Evolutionary conservation across 37 sponge, comb jelly and placozoan genomes (phyloP).

Genomic region (Chondrilla cf. caribensis): DNA sequence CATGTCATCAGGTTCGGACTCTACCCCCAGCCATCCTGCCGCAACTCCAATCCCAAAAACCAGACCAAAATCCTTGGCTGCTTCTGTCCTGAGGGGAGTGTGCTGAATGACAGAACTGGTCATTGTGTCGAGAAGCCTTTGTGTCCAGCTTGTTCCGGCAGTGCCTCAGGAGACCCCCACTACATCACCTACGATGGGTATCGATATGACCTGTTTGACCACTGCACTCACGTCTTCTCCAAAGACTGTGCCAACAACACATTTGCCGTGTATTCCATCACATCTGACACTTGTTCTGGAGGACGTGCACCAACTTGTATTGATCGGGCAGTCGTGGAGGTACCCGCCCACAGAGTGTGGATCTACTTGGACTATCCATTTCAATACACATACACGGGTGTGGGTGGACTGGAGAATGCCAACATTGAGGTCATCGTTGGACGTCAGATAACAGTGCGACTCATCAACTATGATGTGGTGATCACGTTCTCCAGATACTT

Average conservation of each 20-base stretch:
- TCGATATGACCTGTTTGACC: conserved; percentile 10
- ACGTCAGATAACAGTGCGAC: too few species aligned
- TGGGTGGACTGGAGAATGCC: background rate
- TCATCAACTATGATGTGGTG: background rate
- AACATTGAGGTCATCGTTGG: background rate
- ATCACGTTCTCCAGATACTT: background rate
- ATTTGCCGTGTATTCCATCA: background rate
- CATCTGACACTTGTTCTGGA: background rate
- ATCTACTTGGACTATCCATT: background rate
- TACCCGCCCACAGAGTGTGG: background rate
- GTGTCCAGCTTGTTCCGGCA: background rate
- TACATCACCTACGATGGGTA: background rate
- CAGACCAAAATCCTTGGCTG: background rate
- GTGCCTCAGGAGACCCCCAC: conserved; percentile 12
- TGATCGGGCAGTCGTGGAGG: background rate
- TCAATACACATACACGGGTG: background rate
- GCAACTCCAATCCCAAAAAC: background rate
- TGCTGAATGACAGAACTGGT: background rate
- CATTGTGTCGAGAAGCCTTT: background rate
- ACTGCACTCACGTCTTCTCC: conserved; percentile 16
- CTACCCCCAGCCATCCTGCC: background rate
- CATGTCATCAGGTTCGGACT: background rate
- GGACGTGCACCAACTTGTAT: conserved; percentile 3
- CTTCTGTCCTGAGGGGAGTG: background rate
- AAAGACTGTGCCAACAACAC: conserved; percentile 8